A percentile compares a stretch with the other conserved stretches of the same genome.
phyloP scores from a whole-genome alignment of 2,888 invertebrate genomes.

The Ophion ventricosus region DNA sequence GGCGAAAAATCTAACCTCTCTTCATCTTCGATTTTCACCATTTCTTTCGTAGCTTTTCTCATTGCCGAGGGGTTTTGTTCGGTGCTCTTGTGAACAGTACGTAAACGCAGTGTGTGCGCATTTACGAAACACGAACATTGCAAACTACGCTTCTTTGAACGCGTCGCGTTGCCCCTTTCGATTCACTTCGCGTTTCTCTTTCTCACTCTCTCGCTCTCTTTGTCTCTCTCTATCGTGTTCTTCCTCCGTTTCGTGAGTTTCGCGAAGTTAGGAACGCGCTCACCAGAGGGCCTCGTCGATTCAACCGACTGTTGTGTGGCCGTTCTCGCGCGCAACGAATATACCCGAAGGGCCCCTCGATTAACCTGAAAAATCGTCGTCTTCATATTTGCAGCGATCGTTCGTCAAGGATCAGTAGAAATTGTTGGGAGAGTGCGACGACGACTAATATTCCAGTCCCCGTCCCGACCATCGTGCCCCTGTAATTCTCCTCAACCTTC shows the following conservation, averaged over 20 bases:
- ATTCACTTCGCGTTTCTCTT: background rate
- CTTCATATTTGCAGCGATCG: constrained; percentile 16
- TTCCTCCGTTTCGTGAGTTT: constrained; percentile 43
- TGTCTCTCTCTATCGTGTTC: constrained; percentile 31
- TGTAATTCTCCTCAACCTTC: constrained; percentile 1
- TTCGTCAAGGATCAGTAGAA: constrained; percentile 43
- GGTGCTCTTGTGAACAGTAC: constrained; percentile 16
- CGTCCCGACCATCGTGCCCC: constrained; percentile 31
- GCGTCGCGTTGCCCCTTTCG: background rate
- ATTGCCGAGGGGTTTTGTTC: constrained; percentile 31
- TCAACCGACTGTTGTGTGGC: constrained; percentile 61
- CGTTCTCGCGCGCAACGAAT: constrained; percentile 52
- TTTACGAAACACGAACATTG: constrained; percentile 4
- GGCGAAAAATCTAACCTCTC: constrained; percentile 48
- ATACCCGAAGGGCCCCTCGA: constrained; percentile 38
- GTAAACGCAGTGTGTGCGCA: constrained; percentile 17
- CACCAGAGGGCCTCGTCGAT: constrained; percentile 30
- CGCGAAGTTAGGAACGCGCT: constrained; percentile 14
- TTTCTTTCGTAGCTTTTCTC: constrained; percentile 30
- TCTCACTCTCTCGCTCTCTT: constrained; percentile 21
- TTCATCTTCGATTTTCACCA: constrained; percentile 27
- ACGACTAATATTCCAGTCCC: constrained; percentile 28
- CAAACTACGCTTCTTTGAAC: constrained; percentile 20
- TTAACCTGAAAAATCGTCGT: constrained; percentile 15
- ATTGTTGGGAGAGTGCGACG: constrained; percentile 30